Percentiles rank a stretch among this genome's conserved stretches.
phyloP scores from a whole-genome alignment of 2,888 invertebrate species.

The Trichacis sp. region DNA sequence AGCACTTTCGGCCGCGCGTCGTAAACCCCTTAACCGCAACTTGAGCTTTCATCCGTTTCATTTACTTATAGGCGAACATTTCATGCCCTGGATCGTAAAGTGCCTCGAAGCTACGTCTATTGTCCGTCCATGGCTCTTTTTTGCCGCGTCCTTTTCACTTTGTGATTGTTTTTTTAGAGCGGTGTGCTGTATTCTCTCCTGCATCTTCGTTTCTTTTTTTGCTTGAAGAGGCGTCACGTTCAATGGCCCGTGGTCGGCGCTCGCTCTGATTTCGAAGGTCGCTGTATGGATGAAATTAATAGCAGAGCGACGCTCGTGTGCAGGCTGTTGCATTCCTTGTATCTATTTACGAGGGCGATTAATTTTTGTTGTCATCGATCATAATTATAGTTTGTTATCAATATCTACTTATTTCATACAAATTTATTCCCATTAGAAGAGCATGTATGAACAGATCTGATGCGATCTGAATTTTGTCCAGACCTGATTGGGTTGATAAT shows the following conservation, averaged over 20 bases:
- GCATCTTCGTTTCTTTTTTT: background rate
- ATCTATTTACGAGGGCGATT: too few species aligned
- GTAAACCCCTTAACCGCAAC: constrained; percentile 30
- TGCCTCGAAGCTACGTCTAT: constrained; percentile 32
- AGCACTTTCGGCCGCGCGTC: too few species aligned
- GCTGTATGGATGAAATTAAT: too few species aligned
- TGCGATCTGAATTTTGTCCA: too few species aligned
- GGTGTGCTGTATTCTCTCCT: background rate
- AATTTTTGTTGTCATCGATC: too few species aligned
- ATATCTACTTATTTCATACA: too few species aligned
- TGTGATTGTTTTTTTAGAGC: background rate
- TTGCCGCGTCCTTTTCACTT: background rate
- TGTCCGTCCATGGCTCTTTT: constrained; percentile 29
- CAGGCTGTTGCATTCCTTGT: too few species aligned
- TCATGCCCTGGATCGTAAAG: constrained; percentile 27
- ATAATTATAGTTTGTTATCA: too few species aligned
- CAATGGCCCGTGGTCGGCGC: constrained; percentile 28
- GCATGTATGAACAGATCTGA: too few species aligned
- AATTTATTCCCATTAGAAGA: too few species aligned
- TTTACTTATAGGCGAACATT: constrained; percentile 23
- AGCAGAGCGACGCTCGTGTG: too few species aligned
- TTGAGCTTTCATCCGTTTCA: constrained; percentile 26
- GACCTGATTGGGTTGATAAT: too few species aligned
- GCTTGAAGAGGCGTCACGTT: constrained; percentile 17
- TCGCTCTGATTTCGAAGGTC: constrained; percentile 1